Base-by-base conservation (phyloP, 2,888 invertebrate species). In the Actias luna region DNA sequence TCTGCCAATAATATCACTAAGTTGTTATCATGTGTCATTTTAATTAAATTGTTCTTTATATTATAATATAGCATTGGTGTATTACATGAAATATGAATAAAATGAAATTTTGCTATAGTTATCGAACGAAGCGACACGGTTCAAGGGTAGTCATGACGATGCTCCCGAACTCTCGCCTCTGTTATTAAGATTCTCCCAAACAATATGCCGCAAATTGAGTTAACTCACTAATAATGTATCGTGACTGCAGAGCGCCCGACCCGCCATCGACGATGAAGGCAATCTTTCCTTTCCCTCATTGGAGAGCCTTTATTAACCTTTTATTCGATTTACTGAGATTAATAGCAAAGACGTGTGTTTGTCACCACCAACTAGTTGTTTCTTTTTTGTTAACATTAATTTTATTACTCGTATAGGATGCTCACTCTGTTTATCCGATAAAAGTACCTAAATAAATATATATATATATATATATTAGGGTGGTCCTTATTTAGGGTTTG, bases 171-270 rank as follows among this genome's bases (percentile, higher is more conserved):
- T 87, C 85, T 86, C 86, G 84, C 84, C 86, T 81, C 84, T 89
- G 87, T 92, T 91, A 92, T 92, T 92, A 92, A 89, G 88, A 86
- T 84, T 77, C 86, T 88, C 87, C 88, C 92, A 89, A 92, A 92
- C 92, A 92, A 92, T 92, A 91, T 87, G 88, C 87, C 89, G 74
- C 92, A 92, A 92, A 92, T 92, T 92, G 91, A 91, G 89, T 92
- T 91, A 91, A 91, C 89, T 90, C 87, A 84, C 89, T 92, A 92
- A 92, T 92, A 92, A 92, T 85, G 83, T 88, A 90, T 90, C 89
- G 84, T 80, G 79, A 78, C 77, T 80, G 83, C 82, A 80, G 84
- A 84, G 86, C 84, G 87, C 82, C 77, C 82, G 74, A 73, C 78
- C 75, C 79, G 80, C 77, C 83, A 86, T 88, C 83, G 84, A 89